Conservation (phyloP, 2,113 vertebrate genomes). For the Lepidothrix coronata region DNA sequence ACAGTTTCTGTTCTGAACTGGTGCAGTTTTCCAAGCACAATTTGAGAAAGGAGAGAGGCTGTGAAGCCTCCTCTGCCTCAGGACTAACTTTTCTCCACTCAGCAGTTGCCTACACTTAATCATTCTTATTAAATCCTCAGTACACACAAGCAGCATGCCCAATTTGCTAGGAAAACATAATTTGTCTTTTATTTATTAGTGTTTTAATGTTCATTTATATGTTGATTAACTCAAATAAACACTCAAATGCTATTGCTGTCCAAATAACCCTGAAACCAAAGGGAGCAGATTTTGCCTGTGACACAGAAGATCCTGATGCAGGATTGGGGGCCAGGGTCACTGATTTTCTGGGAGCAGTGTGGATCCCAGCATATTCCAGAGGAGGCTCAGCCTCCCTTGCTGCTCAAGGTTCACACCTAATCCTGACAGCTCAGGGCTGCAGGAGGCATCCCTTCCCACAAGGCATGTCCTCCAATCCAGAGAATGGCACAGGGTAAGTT, state of each 20-base stretch:
- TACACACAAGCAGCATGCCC: neutral
- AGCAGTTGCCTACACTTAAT: neutral
- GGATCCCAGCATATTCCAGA: neutral
- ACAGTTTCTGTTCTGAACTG: neutral
- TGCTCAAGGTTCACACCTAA: neutral
- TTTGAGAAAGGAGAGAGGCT: neutral
- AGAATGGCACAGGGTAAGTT: neutral
- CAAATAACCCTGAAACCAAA: neutral
- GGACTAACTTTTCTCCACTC: neutral
- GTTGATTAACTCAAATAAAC: neutral
- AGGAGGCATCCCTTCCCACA: neutral
- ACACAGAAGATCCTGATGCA: fast-evolving
- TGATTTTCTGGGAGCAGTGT: neutral
- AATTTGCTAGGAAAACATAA: slow-evolving; percentile 10
- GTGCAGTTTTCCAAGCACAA: neutral
- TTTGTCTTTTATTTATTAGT: neutral
- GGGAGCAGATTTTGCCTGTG: neutral
- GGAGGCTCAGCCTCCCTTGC: neutral
- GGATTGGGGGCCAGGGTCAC: neutral
- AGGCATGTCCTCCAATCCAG: neutral
- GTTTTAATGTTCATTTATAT: neutral
- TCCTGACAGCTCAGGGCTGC: neutral
- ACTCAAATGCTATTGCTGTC: neutral
- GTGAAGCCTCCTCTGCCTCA: neutral
- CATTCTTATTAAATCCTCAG: neutral